Base-by-base conservation (phyloP, 2,113 vertebrate species). In the Melanostigma gelatinosum region DNA sequence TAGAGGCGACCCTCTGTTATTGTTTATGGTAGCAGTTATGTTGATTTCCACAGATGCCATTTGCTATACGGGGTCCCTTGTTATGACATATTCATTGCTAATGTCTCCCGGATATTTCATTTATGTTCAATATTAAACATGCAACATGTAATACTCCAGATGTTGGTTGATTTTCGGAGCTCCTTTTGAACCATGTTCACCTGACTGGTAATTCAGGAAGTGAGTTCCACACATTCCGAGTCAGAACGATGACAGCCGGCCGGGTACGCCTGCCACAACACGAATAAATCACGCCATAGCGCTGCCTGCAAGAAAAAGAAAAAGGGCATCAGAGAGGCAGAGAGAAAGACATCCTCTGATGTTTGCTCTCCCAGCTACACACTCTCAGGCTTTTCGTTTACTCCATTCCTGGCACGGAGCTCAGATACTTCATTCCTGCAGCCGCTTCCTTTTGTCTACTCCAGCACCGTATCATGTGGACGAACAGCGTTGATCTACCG, bases 371-470 rank as follows among this genome's bases (percentile, higher is more conserved):
- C 36, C 32, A 15, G 58, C 58, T 60, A 15, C 62, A 57, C 64
- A 67, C 75, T 73, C 62, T 75, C n/a, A 77, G 40, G 55, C 72
- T 75, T 67, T 71, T 80, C 60, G 77, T 79, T 77, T 60, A 42
- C 72, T 76, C 57, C 38, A 24, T 79, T 38, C 70, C 78, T 74
- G 72, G 82, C 72, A 77, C 32, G 20, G 22, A 40, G 72, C 75
- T 65, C 63, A 34, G 72, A 68, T 58, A 8, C 48, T 67, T 62
- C 15, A 70, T 61, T 75, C 66, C 15, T 63, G 52, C 13, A 13
- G 38, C 78, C 44, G 3, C 52, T 55, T 85, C 44, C 71, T 73
- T 84, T 89, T 88, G 81, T 88, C 83, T 77, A 81, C 61, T 67
- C 66, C 57, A 22, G 3, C 8, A 10, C 50, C 18, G 64, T 61